Percentiles rank a stretch among this genome's conserved stretches.
phyloP scores from a whole-genome alignment of 2,113 vertebrate genomes.

The Paracanthobrama guichenoti region DNA sequence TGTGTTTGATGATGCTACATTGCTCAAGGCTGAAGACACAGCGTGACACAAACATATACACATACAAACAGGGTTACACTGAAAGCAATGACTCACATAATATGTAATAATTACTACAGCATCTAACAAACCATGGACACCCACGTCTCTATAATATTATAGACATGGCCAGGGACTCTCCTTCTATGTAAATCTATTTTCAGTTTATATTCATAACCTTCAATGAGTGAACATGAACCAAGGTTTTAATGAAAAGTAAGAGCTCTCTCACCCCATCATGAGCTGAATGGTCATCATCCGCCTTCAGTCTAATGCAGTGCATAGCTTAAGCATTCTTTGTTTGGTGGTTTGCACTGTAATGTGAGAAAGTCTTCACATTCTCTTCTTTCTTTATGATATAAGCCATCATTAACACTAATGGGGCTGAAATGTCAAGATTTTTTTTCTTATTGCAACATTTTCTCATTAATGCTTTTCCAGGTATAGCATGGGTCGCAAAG shows the following conservation, averaged over 20 bases:
- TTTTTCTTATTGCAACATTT: neutral
- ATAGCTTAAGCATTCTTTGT: neutral
- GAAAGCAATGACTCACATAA: neutral
- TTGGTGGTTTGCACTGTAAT: neutral
- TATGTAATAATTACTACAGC: neutral
- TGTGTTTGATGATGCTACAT: constrained; percentile 33
- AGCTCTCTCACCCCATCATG: neutral
- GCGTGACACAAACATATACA: neutral
- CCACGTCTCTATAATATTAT: neutral
- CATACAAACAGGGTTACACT: neutral
- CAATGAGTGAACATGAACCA: neutral
- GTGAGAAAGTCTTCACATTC: constrained; percentile 8
- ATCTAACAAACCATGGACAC: neutral
- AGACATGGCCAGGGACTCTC: neutral
- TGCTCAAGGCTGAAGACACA: constrained; percentile 26
- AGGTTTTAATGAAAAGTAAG: neutral
- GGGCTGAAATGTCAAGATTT: neutral
- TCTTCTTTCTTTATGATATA: neutral
- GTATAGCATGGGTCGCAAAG: neutral
- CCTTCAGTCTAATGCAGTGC: neutral
- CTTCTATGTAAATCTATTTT: neutral
- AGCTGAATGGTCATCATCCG: neutral
- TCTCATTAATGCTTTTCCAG: neutral
- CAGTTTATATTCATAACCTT: too few relatives aligned
- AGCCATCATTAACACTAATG: constrained; percentile 10